Percentiles rank a stretch among this genome's conserved stretches.
These are phyloP conservation scores for Mermis nigrescens DNA, from an alignment of 2,888 invertebrate species.

Conservation along the genomic window DNA sequence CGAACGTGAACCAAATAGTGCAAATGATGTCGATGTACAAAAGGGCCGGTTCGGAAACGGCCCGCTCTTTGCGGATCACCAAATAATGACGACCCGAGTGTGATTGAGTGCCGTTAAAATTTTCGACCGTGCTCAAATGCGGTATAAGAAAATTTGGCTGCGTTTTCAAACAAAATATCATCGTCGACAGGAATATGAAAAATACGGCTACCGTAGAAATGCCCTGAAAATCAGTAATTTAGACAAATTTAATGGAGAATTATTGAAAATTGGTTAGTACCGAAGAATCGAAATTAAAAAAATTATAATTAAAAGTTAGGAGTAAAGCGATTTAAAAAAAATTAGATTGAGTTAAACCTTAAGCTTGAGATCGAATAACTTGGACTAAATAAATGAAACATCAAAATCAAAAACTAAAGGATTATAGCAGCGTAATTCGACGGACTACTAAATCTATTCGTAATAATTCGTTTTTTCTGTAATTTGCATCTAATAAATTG, in stretches of 20 bases:
- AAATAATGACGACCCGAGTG: not conserved
- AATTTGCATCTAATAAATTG: no score
- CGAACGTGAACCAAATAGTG: conserved; percentile 85
- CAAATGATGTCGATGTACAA: conserved; percentile 74
- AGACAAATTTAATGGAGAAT: no score
- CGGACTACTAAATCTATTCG: no score
- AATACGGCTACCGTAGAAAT: conserved; percentile 73
- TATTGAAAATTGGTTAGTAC: no score
- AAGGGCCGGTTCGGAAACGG: conserved; percentile 46
- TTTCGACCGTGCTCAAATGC: conserved; percentile 23
- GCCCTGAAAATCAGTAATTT: conserved; percentile 52
- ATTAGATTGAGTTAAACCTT: no score
- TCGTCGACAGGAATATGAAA: conserved; percentile 79
- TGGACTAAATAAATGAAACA: no score
- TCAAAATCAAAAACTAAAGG: no score
- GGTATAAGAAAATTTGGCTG: conserved; percentile 84
- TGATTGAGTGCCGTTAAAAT: not conserved
- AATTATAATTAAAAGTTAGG: not conserved
- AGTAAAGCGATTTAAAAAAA: no score
- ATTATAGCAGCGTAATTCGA: no score
- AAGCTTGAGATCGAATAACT: no score
- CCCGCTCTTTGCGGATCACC: conserved; percentile 28
- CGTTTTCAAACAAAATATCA: conserved; percentile 80
- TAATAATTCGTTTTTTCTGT: no score
- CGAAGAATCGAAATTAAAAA: not conserved